Percentiles rank a stretch among this genome's conserved stretches.
phyloP scores from a whole-genome alignment of 35 echinoderm and acorn worm genomes.

The Anneissia japonica region DNA sequence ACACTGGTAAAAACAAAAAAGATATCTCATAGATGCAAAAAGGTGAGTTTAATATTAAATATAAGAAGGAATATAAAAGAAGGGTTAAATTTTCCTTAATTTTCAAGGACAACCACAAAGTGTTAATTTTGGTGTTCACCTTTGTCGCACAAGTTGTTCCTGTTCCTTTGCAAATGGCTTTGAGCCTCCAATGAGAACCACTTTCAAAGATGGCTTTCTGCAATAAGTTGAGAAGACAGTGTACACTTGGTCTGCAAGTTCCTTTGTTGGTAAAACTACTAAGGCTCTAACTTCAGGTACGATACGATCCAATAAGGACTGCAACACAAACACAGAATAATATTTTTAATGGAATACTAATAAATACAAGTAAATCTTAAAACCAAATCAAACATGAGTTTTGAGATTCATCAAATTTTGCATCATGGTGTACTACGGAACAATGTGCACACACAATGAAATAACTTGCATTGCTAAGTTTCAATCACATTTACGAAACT shows the following conservation, averaged over 20 bases:
- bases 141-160: constrained; percentile 44
- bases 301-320: constrained; percentile 64
- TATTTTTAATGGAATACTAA: too few species aligned
- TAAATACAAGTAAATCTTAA: too few species aligned
- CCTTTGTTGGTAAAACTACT: constrained; percentile 79
- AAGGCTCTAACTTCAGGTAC: constrained; percentile 57
- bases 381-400: neutral
- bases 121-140: constrained; percentile 23
- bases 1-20: too few species aligned
- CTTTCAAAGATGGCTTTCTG: constrained; percentile 43
- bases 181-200: constrained; percentile 58
- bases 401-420: too few species aligned
- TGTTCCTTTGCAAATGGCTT: constrained; percentile 70
- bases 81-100: too few species aligned
- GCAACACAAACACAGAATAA: neutral
- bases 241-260: constrained; percentile 74
- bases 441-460: neutral
- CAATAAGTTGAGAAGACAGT: constrained; percentile 55
- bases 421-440: neutral
- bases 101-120: too few species aligned
- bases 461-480: neutral
- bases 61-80: too few species aligned
- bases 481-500: neutral
- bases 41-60: too few species aligned
- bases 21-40: too few species aligned